A percentile compares a stretch with the other conserved stretches of the same genome.
phyloP scores from a whole-genome alignment of 2,797 vertebrate genomes.

The Pipistrellus kuhlii region DNA sequence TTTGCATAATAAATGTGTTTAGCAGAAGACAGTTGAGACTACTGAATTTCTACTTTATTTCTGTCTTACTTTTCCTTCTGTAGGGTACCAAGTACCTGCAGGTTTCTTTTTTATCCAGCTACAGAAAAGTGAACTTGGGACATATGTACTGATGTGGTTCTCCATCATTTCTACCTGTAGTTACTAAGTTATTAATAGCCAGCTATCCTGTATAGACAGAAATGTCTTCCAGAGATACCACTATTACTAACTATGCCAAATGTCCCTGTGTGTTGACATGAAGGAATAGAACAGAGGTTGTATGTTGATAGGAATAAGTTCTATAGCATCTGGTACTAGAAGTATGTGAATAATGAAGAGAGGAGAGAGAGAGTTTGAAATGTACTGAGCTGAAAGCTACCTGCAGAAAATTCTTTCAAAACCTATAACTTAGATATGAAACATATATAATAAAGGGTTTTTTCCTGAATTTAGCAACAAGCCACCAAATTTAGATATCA shows the following conservation, averaged over 20 bases:
- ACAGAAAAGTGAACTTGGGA: conserved; percentile 21
- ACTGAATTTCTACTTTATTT: background rate
- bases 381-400: background rate
- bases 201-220: background rate
- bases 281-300: background rate
- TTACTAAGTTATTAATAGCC: background rate
- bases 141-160: background rate
- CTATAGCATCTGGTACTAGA: background rate
- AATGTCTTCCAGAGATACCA: background rate
- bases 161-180: background rate
- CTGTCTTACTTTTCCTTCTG: background rate
- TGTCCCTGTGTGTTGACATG: background rate
- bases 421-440: background rate
- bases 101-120: background rate
- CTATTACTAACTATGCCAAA: background rate
- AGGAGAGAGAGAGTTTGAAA: background rate
- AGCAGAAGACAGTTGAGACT: background rate
- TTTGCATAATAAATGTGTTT: conserved; percentile 7
- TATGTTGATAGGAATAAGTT: background rate
- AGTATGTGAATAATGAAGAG: background rate
- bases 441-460: background rate
- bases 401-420: background rate
- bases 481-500: background rate
- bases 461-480: background rate
- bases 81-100: background rate